Evolutionary conservation across 2,113 vertebrate genomes (phyloP), one percentile per base, ranked within the genome.

Genomic region (Crotalus helleri): DNA sequence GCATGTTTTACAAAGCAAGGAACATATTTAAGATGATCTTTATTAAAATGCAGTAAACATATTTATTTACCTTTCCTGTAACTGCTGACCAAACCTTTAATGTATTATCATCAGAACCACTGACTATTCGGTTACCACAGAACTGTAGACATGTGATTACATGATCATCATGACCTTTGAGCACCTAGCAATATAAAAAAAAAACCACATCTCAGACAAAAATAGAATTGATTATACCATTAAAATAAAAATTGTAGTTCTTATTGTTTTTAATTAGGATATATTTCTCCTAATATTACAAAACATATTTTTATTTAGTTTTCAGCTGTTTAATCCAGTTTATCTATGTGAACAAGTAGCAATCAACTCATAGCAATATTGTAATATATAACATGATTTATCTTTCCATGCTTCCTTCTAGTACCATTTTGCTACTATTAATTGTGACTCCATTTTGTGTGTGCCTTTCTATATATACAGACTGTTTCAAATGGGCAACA

Each of bases 111-210:
- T 99, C 99, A 0, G 99, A 99, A 94, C 99, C 99, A 90, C 99
- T 99, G 95, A 99, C 99, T 44, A 99, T 99, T 86, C 99, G 98
- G 97, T 99, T 99, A 95, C 99, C 99, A 87, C 99, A 99, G 96
- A 99, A 99, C 97, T 99, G 99, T 53, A 99, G 98, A 97, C 99
- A 99, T 3, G 99, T 99, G 97, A 99, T 99, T 95, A 99, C 99
- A 0, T 99, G 99, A 96, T 99, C 99, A 74, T 99, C 99, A 0
- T 99, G 99, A 96, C 99, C 99, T 97, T 99, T 99, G 95, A 99
- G 98, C 98, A 99, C 99, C 99, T 99, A 97, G 4, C 2, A 4
- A 93, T 26, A 93, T 51, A 94, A 13, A 61, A 49, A 92, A 92
- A 0, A 0, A 49, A 0, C 15, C 64, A 26, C 93, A 94, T 2